Base-by-base conservation (phyloP, 2,113 vertebrate species). In the Proterorhinus semilunaris region DNA sequence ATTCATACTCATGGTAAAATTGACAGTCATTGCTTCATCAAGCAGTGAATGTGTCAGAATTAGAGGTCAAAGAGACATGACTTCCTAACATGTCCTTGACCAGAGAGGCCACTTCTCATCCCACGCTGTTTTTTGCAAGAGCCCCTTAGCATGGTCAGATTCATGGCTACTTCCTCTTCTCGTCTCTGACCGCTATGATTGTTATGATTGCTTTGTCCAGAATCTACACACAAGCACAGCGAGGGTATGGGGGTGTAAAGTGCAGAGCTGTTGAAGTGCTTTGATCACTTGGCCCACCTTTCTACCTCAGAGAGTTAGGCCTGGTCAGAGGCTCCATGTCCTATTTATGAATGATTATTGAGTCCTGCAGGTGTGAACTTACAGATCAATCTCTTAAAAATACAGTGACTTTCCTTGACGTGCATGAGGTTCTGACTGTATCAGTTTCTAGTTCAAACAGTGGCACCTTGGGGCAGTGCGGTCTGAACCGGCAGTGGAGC, bases 21-120 rank as follows among this genome's bases (percentile, higher is more conserved):
- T 83, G 82, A 82, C 58, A 74, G 76, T 67, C 63, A 63, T 58
- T 59, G 50, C 78, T 45, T 54, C 81, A 83, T 86, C 87, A 82
- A 84, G 69, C 75, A 65, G 17, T 52, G 74, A 75, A 87, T 84
- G 83, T 81, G 71, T 79, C 50, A 8, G 78, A 80, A 82, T 86
- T 81, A 87, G 76, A 83, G 82, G 86, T 88, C 85, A 80, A 67
- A 87, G 84, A 87, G 80, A 82, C 88, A 89, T 79, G 87, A 87
- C 87, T 88, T 90, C 85, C 86, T 76, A 89, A 76, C 65, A 75
- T 88, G 85, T 87, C 84, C 84, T 91, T 90, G 87, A 90, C 88
- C 83, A 80, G 72, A 87, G 66, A 75, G 62, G 71, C 76, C 70
- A 81, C 86, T 87, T 66, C 79, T 86, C 52, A 9, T 83, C 74